Conservation (phyloP, 1,140 invertebrate species). For the Adoxophyes honmai region DNA sequence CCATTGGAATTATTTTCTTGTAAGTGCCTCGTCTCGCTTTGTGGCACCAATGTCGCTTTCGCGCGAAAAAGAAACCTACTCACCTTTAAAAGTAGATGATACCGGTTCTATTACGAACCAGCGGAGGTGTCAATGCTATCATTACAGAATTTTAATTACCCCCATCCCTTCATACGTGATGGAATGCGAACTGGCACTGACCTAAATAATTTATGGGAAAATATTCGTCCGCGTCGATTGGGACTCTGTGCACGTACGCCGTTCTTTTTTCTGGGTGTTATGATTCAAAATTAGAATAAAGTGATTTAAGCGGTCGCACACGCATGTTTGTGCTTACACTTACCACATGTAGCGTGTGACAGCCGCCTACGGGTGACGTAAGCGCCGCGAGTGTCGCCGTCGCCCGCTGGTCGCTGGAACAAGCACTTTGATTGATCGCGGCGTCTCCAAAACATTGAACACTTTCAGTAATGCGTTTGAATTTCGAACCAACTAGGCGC, state of each 20-base stretch:
- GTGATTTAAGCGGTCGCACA: slow-evolving; percentile 16
- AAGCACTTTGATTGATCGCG: slow-evolving; percentile 34
- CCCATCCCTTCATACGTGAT: slow-evolving; percentile 56
- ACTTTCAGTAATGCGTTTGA: slow-evolving; percentile 15
- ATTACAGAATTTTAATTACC: slow-evolving; percentile 68
- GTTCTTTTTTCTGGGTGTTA: slow-evolving; percentile 5
- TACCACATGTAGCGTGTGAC: slow-evolving; percentile 40
- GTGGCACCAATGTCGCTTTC: slow-evolving; percentile 6
- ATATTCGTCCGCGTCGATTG: slow-evolving; percentile 28
- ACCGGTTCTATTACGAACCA: slow-evolving; percentile 21
- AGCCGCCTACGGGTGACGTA: slow-evolving; percentile 57
- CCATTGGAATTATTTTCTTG: background rate
- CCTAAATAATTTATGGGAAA: slow-evolving; percentile 68
- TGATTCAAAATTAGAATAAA: slow-evolving; percentile 17
- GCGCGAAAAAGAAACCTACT: slow-evolving; percentile 16
- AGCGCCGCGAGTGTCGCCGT: slow-evolving; percentile 21
- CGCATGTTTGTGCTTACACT: slow-evolving; percentile 2
- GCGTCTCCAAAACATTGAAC: slow-evolving; percentile 33
- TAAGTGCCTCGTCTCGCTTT: background rate
- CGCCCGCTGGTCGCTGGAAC: no score
- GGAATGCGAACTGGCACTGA: slow-evolving; percentile 56
- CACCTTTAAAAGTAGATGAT: slow-evolving; percentile 30
- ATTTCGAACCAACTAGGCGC: slow-evolving; percentile 2
- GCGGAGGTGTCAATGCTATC: slow-evolving; percentile 48
- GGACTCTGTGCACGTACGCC: slow-evolving; percentile 2